Conservation (phyloP, 2,888 invertebrate species). For the Drosophila subquinaria region DNA sequence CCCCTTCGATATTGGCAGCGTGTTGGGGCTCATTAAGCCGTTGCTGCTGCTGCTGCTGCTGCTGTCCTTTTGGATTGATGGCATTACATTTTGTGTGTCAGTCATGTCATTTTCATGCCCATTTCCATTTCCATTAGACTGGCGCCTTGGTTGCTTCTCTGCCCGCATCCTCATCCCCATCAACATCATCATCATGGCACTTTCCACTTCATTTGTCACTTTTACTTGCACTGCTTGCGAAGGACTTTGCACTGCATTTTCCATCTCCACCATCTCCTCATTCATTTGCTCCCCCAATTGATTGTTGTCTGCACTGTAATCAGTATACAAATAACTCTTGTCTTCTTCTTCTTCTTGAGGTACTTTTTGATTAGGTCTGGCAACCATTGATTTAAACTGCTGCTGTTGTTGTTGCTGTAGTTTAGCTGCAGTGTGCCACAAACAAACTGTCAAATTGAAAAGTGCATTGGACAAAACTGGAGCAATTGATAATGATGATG, state of each 20-base stretch:
- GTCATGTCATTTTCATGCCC: constrained; percentile 31
- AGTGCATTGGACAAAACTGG: constrained; percentile 73
- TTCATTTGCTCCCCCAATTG: constrained; percentile 57
- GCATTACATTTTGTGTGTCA: constrained; percentile 57
- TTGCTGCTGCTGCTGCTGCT: constrained; percentile 7
- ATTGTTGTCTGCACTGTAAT: constrained; percentile 74
- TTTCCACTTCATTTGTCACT: constrained; percentile 82
- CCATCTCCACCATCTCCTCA: constrained; percentile 7
- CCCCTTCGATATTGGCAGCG: constrained; percentile 61
- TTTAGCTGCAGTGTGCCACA: constrained; percentile 76
- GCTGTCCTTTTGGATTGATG: constrained; percentile 29
- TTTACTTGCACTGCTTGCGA: constrained; percentile 78
- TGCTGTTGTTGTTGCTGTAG: constrained; percentile 28
- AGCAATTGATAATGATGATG: constrained; percentile 44
- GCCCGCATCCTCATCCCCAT: constrained; percentile 38
- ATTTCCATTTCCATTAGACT: constrained; percentile 47
- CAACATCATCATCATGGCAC: constrained; percentile 59
- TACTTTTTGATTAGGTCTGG: constrained; percentile 19
- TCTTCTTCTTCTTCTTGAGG: constrained; percentile 8
- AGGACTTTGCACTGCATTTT: constrained; percentile 18
- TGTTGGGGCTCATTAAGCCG: constrained; percentile 52
- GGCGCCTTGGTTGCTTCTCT: constrained; percentile 14
- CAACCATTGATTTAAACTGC: constrained; percentile 22
- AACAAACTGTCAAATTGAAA: constrained; percentile 70
- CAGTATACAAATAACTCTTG: constrained; percentile 47